Evolutionary conservation across 2,888 invertebrate species (phyloP), one percentile per base, ranked within the genome.

Genomic region (Netelia melanura): DNA sequence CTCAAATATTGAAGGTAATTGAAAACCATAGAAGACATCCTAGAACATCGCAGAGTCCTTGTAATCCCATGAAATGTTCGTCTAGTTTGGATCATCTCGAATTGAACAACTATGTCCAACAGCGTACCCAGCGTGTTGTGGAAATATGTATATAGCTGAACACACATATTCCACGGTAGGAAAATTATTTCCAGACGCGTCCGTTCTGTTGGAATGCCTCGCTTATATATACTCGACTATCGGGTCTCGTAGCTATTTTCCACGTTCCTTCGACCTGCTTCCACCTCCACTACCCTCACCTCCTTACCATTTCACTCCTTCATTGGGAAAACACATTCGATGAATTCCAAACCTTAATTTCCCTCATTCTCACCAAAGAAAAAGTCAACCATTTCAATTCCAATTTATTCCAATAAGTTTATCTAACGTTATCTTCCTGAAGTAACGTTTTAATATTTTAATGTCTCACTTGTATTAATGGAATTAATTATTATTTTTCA

Each of bases 161-260:
- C 38, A 43, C 17, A 54, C 17, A 71, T 21, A 64, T 71, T 17
- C 71, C 17, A 30, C 56, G 17, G 72, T 72, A 80, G 38, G 72
- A 72, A 80, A 74, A 80, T 74, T 48, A 80, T 74, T 80, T 74
- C 72, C 80, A 72, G 70, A 71, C 72, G 65, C 72, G 80, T 80
- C 72, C 80, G 72, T 74, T 80, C 25, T 72, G 72, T 80, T 67
- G 80, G 72, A 80, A 80, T 80, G 72, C 58, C 11, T 61, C 48
- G 74, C 72, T 80, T 80, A 74, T 74, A 71, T 80, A 74, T 74
- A 71, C 72, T 21, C 44, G 58, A 67, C 80, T 67, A 10, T 64
- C 14, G 38, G 62, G 65, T 58, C 48, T 72, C 56, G 58, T 43
- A 21, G 8, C 56, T 74, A 67, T 74, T 58, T 72, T 30, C 44